These are phyloP conservation scores for Galeopterus variegatus DNA, from an alignment of 2,113 vertebrate genomes.

Conservation along the genomic window DNA sequence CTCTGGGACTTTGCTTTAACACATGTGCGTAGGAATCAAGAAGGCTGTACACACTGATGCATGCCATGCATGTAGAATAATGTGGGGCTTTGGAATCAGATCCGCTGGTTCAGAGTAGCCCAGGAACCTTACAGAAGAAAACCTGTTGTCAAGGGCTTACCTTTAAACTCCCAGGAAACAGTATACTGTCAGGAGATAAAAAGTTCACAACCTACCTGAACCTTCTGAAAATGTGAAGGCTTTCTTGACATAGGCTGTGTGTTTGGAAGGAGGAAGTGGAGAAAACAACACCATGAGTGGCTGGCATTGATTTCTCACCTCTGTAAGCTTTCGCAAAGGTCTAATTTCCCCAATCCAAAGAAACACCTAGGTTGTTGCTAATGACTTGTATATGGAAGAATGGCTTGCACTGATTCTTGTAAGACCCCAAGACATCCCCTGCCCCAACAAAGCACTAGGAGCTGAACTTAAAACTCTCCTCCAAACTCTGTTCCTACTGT, in stretches of 20 bases:
- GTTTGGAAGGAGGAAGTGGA: not conserved
- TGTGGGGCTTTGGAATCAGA: not conserved
- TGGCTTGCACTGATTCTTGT: not conserved
- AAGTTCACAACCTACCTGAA: not conserved
- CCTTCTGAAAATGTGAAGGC: not conserved
- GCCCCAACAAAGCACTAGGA: not conserved
- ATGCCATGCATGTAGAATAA: not conserved
- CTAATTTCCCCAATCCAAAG: not conserved
- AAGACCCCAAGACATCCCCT: not conserved
- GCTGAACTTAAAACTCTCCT: not conserved
- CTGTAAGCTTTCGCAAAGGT: not conserved
- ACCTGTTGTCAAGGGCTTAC: fast-evolving
- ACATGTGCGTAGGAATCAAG: not conserved
- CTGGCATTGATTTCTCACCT: not conserved
- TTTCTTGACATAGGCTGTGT: not conserved
- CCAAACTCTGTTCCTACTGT: not conserved
- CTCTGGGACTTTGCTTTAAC: not conserved
- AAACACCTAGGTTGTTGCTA: not conserved
- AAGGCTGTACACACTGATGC: not conserved
- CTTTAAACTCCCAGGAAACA: not conserved
- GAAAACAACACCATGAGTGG: not conserved
- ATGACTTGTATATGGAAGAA: not conserved
- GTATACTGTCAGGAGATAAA: not conserved
- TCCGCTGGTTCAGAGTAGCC: not conserved
- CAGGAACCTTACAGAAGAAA: not conserved